Percentiles rank a stretch among this genome's conserved stretches.
Evolutionary conservation across 2,113 vertebrate genomes (phyloP).

Genomic region (Cervus canadensis): DNA sequence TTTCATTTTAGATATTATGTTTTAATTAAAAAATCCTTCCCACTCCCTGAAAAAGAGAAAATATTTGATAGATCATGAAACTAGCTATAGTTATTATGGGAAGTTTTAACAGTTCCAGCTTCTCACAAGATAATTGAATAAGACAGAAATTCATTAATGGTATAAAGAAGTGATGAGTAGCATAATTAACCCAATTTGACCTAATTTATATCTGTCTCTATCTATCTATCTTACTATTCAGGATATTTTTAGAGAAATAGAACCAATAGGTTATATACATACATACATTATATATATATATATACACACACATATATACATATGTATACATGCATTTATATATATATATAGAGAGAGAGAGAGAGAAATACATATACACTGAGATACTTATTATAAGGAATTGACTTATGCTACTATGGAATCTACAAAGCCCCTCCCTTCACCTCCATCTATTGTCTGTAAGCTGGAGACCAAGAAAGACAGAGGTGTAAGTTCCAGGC

Average conservation of each 20-base stretch:
- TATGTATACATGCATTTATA: background rate
- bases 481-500: background rate
- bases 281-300: background rate
- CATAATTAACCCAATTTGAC: background rate
- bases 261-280: background rate
- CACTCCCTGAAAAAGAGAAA: background rate
- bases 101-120: background rate
- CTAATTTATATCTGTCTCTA: background rate
- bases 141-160: background rate
- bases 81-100: background rate
- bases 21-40: background rate
- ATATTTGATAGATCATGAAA: background rate
- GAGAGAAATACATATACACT: background rate
- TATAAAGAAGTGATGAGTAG: background rate
- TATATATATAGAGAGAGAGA: background rate
- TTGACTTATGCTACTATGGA: background rate
- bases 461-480: background rate
- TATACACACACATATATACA: background rate
- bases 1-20: background rate
- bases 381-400: background rate
- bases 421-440: background rate
- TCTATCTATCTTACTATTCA: background rate
- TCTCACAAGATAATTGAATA: background rate
- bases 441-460: background rate
- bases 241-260: background rate